A percentile compares a stretch with the other conserved stretches of the same genome.
phyloP scores from a whole-genome alignment of 1,140 invertebrate genomes.

The Cecropterus lyciades region DNA sequence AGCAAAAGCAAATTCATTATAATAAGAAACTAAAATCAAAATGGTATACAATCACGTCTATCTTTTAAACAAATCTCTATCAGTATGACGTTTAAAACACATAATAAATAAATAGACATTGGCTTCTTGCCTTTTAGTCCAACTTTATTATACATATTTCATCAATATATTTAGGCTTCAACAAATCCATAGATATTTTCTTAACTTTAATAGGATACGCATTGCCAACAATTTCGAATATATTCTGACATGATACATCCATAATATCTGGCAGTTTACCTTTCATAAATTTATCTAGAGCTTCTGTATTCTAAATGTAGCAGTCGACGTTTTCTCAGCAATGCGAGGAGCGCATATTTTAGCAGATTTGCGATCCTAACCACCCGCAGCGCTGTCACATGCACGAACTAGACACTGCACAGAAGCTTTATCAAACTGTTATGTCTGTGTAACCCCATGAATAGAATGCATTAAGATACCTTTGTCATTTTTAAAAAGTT shows the following conservation, averaged over 20 bases:
- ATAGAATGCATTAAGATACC: constrained; percentile 13
- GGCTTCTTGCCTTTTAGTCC: too few relatives aligned
- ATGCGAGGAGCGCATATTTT: constrained; percentile 21
- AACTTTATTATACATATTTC: too few relatives aligned
- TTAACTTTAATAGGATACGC: too few relatives aligned
- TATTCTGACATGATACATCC: not conserved
- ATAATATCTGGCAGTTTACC: not conserved
- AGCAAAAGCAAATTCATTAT: too few relatives aligned
- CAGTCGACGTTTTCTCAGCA: constrained; percentile 3
- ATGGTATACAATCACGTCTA: too few relatives aligned
- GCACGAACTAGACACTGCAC: constrained; percentile 26
- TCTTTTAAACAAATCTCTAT: too few relatives aligned
- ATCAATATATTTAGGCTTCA: too few relatives aligned
- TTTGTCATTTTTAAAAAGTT: too few relatives aligned
- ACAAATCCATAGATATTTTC: too few relatives aligned
- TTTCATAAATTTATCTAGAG: not conserved
- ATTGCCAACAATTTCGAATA: not conserved
- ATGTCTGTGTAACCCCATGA: not conserved
- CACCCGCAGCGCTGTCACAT: constrained; percentile 24
- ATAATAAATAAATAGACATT: too few relatives aligned
- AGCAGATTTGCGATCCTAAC: constrained; percentile 24
- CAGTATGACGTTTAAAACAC: too few relatives aligned
- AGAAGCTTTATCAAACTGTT: constrained; percentile 24
- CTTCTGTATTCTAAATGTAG: constrained; percentile 10
- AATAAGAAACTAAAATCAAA: too few relatives aligned